Conservation (phyloP, 2,113 vertebrate genomes). For the Syngnathus typhle region DNA sequence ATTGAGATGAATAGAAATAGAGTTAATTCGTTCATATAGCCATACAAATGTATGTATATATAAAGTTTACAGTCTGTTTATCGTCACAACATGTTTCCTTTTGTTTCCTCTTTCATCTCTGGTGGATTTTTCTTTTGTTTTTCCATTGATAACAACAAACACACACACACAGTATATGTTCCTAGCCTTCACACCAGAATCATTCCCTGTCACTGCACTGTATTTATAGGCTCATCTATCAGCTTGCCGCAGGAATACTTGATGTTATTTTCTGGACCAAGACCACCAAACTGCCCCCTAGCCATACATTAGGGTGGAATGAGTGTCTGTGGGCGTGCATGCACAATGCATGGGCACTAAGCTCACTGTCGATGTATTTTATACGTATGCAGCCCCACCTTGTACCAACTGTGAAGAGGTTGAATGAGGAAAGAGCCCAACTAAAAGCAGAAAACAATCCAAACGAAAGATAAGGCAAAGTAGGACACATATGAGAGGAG, state of each 20-base stretch:
- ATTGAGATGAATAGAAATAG: neutral
- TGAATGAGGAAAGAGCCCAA: conserved; percentile 10
- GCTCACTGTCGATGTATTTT: conserved; percentile 30
- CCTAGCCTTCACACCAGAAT: conserved; percentile 44
- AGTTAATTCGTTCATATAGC: too few species aligned
- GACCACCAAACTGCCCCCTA: conserved; percentile 60
- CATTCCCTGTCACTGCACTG: conserved; percentile 53
- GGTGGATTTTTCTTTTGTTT: conserved; percentile 11
- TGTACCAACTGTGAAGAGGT: conserved; percentile 30
- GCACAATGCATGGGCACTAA: neutral
- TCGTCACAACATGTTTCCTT: conserved; percentile 5
- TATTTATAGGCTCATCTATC: conserved; percentile 65
- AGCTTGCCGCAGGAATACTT: conserved; percentile 42
- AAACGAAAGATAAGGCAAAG: conserved; percentile 17
- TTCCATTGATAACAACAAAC: conserved; percentile 7
- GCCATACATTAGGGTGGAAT: conserved; percentile 42
- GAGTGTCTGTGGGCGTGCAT: conserved; percentile 19
- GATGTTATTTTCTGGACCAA: conserved; percentile 54
- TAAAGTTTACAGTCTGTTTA: neutral
- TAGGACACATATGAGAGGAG: conserved; percentile 24
- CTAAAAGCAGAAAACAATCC: conserved; percentile 13
- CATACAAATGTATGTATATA: too few species aligned
- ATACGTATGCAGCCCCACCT: conserved; percentile 33
- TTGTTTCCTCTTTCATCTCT: conserved; percentile 23
- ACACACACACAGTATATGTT: conserved; percentile 1